phyloP scores from a whole-genome alignment of 2,113 vertebrate genomes.

The Salvator merianae region DNA sequence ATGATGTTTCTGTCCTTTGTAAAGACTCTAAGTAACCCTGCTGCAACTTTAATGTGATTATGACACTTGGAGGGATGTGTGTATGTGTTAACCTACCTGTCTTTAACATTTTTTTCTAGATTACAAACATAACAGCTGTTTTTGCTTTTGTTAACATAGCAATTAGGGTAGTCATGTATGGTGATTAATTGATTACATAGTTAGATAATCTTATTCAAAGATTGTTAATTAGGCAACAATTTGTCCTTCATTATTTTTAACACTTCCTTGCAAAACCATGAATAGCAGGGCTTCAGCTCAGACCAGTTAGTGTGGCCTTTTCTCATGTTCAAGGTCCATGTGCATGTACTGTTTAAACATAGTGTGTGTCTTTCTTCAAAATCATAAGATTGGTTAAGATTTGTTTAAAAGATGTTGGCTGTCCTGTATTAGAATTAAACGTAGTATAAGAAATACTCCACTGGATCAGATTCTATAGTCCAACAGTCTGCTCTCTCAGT shows the following conservation, averaged over 20 bases:
- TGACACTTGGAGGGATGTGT: background rate
- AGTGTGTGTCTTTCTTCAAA: background rate
- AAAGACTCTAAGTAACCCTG: background rate
- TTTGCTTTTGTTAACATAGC: background rate
- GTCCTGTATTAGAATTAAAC: background rate
- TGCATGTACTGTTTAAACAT: background rate
- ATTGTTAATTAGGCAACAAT: background rate
- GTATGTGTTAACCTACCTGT: background rate
- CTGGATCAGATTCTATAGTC: too few relatives aligned
- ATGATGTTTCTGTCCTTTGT: too few relatives aligned
- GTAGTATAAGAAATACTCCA: too few relatives aligned
- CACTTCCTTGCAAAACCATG: background rate
- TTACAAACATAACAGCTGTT: background rate
- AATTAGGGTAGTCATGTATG: background rate
- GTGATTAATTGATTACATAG: background rate
- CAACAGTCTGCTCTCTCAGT: too few relatives aligned
- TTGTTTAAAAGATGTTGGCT: background rate
- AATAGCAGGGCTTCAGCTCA: background rate
- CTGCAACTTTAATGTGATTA: rapidly evolving
- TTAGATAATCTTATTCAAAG: background rate
- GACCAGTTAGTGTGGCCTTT: background rate
- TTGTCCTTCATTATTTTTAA: background rate
- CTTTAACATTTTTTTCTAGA: conserved; percentile 9
- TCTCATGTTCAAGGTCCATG: too few relatives aligned
- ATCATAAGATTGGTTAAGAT: background rate